phyloP scores from a whole-genome alignment of 1,140 invertebrate species.

The Rhizoglyphus robini region DNA sequence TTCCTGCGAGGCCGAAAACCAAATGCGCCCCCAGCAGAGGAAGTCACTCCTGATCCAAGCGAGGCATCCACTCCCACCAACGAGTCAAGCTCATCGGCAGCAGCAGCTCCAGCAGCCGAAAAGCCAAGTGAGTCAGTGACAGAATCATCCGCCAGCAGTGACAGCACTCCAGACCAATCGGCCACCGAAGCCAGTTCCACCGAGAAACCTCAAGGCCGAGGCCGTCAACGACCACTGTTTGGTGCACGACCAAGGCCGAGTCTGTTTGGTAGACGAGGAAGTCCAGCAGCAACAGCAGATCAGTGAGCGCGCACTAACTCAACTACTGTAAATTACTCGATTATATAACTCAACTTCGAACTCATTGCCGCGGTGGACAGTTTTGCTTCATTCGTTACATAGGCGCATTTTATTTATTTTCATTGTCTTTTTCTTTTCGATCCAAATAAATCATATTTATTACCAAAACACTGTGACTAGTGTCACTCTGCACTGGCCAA shows the following conservation, averaged over 20 bases:
- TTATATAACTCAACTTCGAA: no score
- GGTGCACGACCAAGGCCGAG: conserved; percentile 10
- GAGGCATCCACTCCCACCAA: not conserved
- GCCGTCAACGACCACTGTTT: conserved; percentile 7
- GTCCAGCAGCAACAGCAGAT: not conserved
- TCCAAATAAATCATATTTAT: not conserved
- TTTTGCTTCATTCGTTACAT: not conserved
- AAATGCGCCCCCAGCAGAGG: not conserved
- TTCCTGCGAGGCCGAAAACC: conserved; percentile 6
- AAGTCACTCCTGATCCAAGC: not conserved
- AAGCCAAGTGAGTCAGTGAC: not conserved
- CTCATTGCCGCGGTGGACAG: not conserved
- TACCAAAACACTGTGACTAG: no score
- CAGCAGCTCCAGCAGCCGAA: not conserved
- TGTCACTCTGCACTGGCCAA: no score
- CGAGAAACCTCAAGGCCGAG: not conserved
- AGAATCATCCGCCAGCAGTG: not conserved
- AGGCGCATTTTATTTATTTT: not conserved
- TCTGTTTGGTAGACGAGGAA: conserved; percentile 15
- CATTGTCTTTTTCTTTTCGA: no score
- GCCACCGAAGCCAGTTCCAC: not conserved
- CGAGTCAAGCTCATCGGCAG: not conserved
- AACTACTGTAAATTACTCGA: no score
- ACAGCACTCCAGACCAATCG: not conserved
- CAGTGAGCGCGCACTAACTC: no score